Percentiles rank a stretch among this genome's conserved stretches.
Evolutionary conservation across 1,140 invertebrate genomes (phyloP).

Genomic region (Homalodisca vitripennis): DNA sequence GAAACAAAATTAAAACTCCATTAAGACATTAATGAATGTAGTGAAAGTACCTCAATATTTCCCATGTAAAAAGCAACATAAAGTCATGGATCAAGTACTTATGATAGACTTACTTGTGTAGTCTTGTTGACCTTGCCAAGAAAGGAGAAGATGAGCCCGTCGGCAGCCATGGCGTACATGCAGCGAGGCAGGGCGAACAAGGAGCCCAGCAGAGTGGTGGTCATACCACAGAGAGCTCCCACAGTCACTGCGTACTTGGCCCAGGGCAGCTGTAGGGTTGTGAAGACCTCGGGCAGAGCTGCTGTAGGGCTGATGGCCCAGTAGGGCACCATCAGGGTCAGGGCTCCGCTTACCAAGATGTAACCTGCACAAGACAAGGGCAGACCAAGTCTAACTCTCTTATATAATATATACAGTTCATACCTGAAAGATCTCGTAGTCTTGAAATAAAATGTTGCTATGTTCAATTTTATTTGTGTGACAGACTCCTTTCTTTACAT

Average conservation of each 20-base stretch:
- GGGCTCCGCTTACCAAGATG: conserved; percentile 70
- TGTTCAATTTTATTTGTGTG: no score
- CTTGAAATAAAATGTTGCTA: no score
- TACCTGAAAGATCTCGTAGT: no score
- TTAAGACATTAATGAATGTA: no score
- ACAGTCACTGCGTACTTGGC: conserved; percentile 85
- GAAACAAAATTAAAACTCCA: no score
- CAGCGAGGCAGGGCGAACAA: conserved; percentile 81
- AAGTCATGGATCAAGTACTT: no score
- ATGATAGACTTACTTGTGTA: conserved; percentile 65
- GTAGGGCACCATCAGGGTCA: conserved; percentile 85
- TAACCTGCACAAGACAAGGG: conserved; percentile 55
- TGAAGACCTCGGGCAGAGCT: conserved; percentile 82
- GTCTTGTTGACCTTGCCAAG: conserved; percentile 70
- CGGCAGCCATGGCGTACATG: conserved; percentile 86
- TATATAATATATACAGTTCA: no score
- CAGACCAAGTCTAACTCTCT: no score
- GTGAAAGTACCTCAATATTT: no score
- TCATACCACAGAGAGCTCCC: conserved; percentile 88
- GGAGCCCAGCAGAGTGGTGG: conserved; percentile 80
- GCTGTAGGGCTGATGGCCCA: conserved; percentile 64
- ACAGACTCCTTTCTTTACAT: no score
- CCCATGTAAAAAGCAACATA: no score
- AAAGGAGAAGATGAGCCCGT: conserved; percentile 81
- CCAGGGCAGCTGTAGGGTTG: conserved; percentile 69